Evolutionary conservation across 2,888 invertebrate genomes (phyloP), one percentile per base, ranked within the genome.

Genomic region (Heliconius aoede): DNA sequence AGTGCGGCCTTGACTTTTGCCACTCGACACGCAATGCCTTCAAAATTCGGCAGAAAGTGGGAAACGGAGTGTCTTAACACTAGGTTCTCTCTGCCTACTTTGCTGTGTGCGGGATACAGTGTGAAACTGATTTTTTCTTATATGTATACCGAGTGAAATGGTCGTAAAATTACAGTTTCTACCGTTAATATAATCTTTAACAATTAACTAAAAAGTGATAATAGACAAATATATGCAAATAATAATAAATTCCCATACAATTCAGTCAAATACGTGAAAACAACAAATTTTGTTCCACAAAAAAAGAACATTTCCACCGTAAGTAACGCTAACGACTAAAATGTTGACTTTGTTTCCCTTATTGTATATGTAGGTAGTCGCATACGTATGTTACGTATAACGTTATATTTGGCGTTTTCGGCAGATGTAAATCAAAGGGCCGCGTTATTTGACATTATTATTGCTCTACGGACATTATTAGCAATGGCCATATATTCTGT

Each of bases 391-490:
- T n/a, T n/a, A 60, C 46, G 36, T 65, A 76, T 87, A 89, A 88
- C 88, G 87, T 89, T 89, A 88, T 87, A 90, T 90, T 87, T 83
- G 74, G 67, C 72, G 76, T 85, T 85, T 88, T 83, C 74, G 81
- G 83, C 85, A 87, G 85, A 86, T 85, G 87, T 92, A 92, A 93
- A 92, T 93, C 91, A 92, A 87, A 86, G 84, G 86, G 83, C 86
- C 83, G 82, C 86, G 87, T 91, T 92, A 93, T 92, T 91, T 89
- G 90, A 89, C 90, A 84, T 88, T 90, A 89, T 91, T 91, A 91
- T 90, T 89, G 90, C 90, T 81, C 78, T 79, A 81, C 86, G 78
- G 82, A 85, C 86, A 85, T 87, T 89, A 88, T 89, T 88, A 88
- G 85, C 85, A 84, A 84, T 83, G 83, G 78, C 80, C 74, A 76